Conservation (phyloP, 2,797 vertebrate species). For the Anolis apletophallus region DNA sequence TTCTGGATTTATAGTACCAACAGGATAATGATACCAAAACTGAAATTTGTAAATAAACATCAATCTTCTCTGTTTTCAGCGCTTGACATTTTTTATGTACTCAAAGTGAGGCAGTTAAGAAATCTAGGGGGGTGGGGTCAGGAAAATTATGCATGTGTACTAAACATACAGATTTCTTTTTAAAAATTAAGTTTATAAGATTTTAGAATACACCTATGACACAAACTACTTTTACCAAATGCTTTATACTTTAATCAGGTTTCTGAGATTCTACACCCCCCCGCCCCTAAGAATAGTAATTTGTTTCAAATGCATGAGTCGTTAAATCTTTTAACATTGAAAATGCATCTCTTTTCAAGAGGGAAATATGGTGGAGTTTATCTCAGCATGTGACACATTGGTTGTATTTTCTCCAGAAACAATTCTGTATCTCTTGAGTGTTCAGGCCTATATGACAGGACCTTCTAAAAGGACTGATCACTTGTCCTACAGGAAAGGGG, state of each 20-base stretch:
- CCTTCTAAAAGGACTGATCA: background rate
- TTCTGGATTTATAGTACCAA: background rate
- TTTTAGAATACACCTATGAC: background rate
- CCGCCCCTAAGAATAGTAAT: background rate
- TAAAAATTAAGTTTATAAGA: background rate
- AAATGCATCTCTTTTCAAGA: background rate
- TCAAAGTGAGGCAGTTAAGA: constrained; percentile 4
- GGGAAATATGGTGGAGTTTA: no score
- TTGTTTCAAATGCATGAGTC: background rate
- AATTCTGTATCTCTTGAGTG: no score
- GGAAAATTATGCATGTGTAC: background rate
- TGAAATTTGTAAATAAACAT: constrained; percentile 23
- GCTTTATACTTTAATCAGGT: background rate
- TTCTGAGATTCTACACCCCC: constrained; percentile 6
- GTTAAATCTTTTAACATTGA: background rate
- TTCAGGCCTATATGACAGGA: background rate
- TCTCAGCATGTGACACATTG: background rate
- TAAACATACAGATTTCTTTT: background rate
- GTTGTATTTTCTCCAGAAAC: background rate
- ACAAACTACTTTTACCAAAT: background rate
- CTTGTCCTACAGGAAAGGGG: no score
- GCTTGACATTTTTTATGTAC: background rate
- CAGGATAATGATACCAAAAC: background rate
- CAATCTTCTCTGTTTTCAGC: background rate
- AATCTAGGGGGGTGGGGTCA: background rate